Conservation (phyloP, 1,140 invertebrate species). For the Glossosoma conforme region DNA sequence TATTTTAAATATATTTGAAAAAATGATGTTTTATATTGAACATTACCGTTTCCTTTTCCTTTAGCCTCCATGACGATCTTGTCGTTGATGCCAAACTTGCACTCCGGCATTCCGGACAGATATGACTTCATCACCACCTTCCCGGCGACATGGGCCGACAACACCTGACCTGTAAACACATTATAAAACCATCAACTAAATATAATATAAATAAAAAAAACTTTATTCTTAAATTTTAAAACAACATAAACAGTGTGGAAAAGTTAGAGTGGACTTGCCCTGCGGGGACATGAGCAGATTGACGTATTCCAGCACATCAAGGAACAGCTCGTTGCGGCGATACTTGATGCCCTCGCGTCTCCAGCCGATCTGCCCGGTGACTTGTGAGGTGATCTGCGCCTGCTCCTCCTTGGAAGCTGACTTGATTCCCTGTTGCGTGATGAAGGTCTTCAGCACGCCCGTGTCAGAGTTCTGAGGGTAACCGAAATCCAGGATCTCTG, state of each 20-base stretch:
- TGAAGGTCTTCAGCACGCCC: constrained; percentile 98
- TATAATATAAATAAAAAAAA: neutral
- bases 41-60: constrained; percentile 61
- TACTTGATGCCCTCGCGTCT: constrained; percentile 99
- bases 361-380: constrained; percentile 99
- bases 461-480: constrained; percentile 99
- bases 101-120: constrained; percentile 99
- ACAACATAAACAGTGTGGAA: neutral
- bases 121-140: constrained; percentile 99
- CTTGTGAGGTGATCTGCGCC: constrained; percentile 98
- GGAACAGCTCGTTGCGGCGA: constrained; percentile 95
- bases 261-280: too few relatives aligned
- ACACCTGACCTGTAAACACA: constrained; percentile 77
- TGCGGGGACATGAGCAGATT: constrained; percentile 99
- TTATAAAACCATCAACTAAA: constrained; percentile 10
- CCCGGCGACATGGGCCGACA: constrained; percentile 98
- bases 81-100: constrained; percentile 99
- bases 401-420: constrained; percentile 99
- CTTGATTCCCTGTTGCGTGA: constrained; percentile 98
- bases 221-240: neutral
- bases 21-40: constrained; percentile 8
- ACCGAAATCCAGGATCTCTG: constrained; percentile 99
- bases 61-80: constrained; percentile 99
- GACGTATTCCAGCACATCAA: constrained; percentile 98
- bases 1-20: constrained; percentile 8